These are phyloP conservation scores for Mustela nigripes DNA, from an alignment of 2,113 vertebrate species.

Conservation along the genomic window DNA sequence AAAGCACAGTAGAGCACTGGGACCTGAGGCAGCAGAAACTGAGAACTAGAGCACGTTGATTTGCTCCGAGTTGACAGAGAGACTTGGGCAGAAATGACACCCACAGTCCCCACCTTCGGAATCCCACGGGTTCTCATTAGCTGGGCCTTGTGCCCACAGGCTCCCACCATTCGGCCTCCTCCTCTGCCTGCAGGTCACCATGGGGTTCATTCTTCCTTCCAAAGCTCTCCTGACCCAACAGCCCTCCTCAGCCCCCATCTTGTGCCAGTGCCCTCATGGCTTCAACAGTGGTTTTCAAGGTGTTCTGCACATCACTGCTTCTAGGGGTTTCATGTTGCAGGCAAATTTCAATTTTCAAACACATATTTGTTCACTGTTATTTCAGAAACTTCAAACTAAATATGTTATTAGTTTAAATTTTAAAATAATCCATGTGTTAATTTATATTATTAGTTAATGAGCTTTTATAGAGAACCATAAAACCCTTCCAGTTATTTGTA, in stretches of 20 bases:
- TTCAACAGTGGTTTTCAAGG: not conserved
- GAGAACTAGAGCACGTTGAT: not conserved
- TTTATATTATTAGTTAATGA: not conserved
- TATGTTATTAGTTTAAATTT: not conserved
- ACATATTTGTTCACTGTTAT: not conserved
- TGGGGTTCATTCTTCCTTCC: not conserved
- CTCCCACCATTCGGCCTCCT: not conserved
- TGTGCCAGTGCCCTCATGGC: not conserved
- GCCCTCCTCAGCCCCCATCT: not conserved
- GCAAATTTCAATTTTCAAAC: constrained; percentile 27
- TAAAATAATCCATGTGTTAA: not conserved
- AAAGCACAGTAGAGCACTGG: not conserved
- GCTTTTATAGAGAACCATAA: not conserved
- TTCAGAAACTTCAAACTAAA: constrained; percentile 40
- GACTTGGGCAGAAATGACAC: not conserved
- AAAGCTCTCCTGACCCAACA: not conserved
- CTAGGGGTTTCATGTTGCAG: not conserved
- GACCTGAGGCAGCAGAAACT: constrained; percentile 1
- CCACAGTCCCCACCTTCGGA: not conserved
- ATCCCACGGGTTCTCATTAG: not conserved
- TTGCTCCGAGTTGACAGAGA: not conserved
- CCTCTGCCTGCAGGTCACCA: not conserved
- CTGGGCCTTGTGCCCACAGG: not conserved
- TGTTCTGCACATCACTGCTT: not conserved
- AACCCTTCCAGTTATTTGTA: not conserved